Evolutionary conservation across 2,113 vertebrate genomes (phyloP).

Genomic region (Climacteris rufus): DNA sequence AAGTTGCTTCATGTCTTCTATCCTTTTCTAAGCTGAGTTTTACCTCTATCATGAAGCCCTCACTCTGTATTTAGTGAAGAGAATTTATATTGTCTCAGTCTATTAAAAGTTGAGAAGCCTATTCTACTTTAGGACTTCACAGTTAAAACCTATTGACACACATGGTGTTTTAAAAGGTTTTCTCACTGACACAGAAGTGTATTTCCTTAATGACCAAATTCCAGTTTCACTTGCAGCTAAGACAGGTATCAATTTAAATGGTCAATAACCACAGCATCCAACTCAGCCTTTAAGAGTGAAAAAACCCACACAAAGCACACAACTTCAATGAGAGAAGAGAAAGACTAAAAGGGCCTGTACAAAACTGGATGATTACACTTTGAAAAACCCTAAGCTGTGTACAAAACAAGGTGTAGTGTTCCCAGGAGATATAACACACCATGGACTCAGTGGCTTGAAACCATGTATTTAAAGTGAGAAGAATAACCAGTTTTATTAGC

Average conservation of each 20-base stretch:
- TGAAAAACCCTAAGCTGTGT: neutral
- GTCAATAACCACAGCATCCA: neutral
- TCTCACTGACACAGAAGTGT: fast-evolving
- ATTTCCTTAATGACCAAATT: neutral
- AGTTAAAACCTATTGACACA: neutral
- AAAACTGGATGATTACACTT: neutral
- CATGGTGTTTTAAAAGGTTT: neutral
- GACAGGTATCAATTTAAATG: neutral
- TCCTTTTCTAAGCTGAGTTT: neutral
- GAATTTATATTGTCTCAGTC: neutral
- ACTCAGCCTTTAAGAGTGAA: neutral
- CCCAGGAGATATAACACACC: neutral
- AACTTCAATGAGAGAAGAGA: neutral
- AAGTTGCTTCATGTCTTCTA: neutral
- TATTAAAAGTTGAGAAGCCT: neutral
- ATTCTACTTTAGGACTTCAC: neutral
- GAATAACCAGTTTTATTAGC: neutral
- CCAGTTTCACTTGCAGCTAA: neutral
- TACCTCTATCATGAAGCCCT: neutral
- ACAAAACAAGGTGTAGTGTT: neutral
- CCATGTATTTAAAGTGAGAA: neutral
- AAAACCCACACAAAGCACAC: neutral
- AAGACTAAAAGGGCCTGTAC: neutral
- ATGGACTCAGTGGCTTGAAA: neutral
- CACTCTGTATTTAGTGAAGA: neutral